These are phyloP conservation scores for Atherinosoma microstoma DNA, from an alignment of 2,797 vertebrate species.

Conservation along the genomic window DNA sequence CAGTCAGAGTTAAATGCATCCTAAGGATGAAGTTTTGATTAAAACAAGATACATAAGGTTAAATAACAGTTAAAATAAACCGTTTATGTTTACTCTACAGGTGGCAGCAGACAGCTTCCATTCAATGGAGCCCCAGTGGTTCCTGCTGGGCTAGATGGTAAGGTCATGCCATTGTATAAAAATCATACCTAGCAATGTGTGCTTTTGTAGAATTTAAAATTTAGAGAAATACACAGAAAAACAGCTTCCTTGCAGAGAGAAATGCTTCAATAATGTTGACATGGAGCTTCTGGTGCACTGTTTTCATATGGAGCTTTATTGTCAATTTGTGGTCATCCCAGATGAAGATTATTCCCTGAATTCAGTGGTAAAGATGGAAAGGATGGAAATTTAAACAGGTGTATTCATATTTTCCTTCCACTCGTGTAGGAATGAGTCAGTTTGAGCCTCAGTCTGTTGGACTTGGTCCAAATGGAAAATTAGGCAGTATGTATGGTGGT, in stretches of 20 bases:
- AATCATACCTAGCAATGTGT: neutral
- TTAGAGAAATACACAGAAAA: neutral
- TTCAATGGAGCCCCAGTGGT: constrained; percentile 69
- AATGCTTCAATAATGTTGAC: neutral
- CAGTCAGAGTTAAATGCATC: neutral
- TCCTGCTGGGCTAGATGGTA: constrained; percentile 74
- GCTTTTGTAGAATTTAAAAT: neutral
- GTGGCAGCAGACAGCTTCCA: constrained; percentile 53
- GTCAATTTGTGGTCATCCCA: neutral
- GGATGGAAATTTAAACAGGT: neutral
- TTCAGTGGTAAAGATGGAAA: neutral
- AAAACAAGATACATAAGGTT: neutral
- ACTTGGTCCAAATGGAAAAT: constrained; percentile 62
- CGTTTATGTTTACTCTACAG: constrained; percentile 40
- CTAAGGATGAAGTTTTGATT: neutral
- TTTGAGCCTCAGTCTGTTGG: constrained; percentile 68
- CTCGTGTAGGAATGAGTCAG: constrained; percentile 63
- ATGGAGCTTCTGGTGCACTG: neutral
- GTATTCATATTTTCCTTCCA: constrained; percentile 2
- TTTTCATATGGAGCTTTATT: too few species aligned
- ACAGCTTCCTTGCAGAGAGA: neutral
- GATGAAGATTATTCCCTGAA: neutral
- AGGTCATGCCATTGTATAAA: constrained; percentile 11
- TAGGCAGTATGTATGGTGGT: constrained; percentile 61
- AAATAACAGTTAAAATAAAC: constrained; percentile 5